Percentiles rank a stretch among this genome's conserved stretches.
phyloP scores from a whole-genome alignment of 2,113 vertebrate genomes.

The Phylloscopus trochilus region DNA sequence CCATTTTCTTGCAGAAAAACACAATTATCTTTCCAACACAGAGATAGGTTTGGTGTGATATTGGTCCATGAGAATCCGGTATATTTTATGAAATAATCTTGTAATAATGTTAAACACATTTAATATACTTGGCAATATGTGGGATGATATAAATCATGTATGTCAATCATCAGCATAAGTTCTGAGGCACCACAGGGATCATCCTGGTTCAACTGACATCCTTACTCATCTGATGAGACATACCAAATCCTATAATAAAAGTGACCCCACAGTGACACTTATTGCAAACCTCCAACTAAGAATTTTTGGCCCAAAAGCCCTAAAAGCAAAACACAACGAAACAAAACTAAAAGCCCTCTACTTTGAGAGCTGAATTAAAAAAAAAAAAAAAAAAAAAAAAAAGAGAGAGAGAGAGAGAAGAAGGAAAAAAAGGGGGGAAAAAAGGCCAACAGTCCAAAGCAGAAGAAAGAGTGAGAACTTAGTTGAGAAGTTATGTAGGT shows the following conservation, averaged over 20 bases:
- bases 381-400: rapidly evolving
- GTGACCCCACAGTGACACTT: not conserved
- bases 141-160: not conserved
- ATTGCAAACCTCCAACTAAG: not conserved
- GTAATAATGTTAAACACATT: not conserved
- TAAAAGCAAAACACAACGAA: not conserved
- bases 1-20: not conserved
- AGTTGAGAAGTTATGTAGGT: not conserved
- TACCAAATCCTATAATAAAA: not conserved
- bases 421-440: rapidly evolving
- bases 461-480: not conserved
- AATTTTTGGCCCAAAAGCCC: rapidly evolving
- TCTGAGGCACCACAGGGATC: not conserved
- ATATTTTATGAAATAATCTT: not conserved
- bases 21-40: not conserved
- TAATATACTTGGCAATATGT: not conserved
- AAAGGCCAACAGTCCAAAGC: not conserved
- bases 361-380: not conserved
- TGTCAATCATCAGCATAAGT: not conserved
- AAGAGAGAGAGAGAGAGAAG: too few relatives aligned
- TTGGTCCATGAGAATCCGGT: not conserved
- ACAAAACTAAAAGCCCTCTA: not conserved
- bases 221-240: not conserved
- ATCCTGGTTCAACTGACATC: not conserved
- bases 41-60: not conserved